These are phyloP conservation scores for Cuniculus paca DNA, from an alignment of 2,797 vertebrate species.

Conservation along the genomic window DNA sequence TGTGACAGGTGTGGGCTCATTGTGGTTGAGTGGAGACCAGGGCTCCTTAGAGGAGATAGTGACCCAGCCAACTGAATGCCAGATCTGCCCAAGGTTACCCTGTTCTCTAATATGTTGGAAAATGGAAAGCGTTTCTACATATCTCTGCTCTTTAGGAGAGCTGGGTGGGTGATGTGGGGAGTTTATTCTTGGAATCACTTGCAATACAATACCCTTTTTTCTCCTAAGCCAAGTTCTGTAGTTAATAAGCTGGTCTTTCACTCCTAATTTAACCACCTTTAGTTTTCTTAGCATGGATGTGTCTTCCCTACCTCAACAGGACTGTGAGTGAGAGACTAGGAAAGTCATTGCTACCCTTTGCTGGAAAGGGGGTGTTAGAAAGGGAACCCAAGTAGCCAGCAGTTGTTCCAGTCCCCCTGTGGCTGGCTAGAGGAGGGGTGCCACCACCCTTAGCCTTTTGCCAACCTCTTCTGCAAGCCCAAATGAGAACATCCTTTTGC, in stretches of 20 bases:
- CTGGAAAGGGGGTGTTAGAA: not conserved
- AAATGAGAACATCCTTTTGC: slow-evolving; percentile 1
- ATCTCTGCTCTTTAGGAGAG: slow-evolving; percentile 40
- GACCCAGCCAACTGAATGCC: not conserved
- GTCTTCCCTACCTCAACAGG: not conserved
- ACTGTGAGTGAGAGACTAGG: not conserved
- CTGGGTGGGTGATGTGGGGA: not conserved
- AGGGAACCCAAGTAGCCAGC: not conserved
- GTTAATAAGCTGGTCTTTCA: not conserved
- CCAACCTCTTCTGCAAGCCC: not conserved
- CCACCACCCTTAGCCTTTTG: not conserved
- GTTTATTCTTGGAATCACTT: slow-evolving; percentile 34
- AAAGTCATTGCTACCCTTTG: not conserved
- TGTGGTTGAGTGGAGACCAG: slow-evolving; percentile 14
- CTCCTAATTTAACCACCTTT: not conserved
- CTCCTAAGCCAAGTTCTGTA: not conserved
- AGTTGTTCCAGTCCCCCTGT: not conserved
- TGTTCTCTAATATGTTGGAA: not conserved
- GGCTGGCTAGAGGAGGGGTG: not conserved
- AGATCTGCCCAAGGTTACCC: not conserved
- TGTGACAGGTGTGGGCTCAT: slow-evolving; percentile 1
- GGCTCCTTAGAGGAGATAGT: not conserved
- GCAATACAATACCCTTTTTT: not conserved
- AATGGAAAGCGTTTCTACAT: not conserved
- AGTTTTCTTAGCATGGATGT: not conserved